Base-by-base conservation (phyloP, 2,113 vertebrate species). In the Phalacrocorax aristotelis region DNA sequence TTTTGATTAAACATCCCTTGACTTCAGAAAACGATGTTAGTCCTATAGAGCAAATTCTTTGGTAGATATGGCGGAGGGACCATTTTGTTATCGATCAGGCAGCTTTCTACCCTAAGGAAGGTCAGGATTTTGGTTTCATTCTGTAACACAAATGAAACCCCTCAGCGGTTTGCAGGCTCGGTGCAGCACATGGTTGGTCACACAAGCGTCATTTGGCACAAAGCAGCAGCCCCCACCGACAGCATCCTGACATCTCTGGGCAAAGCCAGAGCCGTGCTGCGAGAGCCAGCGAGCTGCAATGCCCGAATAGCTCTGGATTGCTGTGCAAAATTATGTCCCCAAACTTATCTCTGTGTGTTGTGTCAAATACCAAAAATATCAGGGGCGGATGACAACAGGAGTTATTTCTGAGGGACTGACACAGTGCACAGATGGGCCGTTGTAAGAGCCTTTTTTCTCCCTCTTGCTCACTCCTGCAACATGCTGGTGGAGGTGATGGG, bases 61-160 rank as follows among this genome's bases (percentile, higher is more conserved):
- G 2, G 19, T 32, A 46, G 48, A 42, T 13, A 14, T 11, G 9
- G 29, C 3, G 7, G 75, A 49, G 32, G 29, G 29, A 62, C 68
- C 3, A 0, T 17, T 84, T 58, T 34, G 16, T n/a, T n/a, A 19
- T 16, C 0, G 1, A 17, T 60, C 36, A 58, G 74, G 23, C 22
- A 10, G 25, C 20, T 15, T 64, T 76, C 30, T 44, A 11, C 79
- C 32, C 8, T 1, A 23, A 29, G 52, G 34, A 80, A 90, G 19
- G 18, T 36, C 30, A 26, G 32, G 36, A 5, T 10, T 79, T 58
- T 49, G 26, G 13, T 57, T 82, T 68, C 15, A 3, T 58, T 54
- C 42, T 23, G 0, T 9, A 21, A 12, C 34, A 19, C 19, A 44
- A 32, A 44, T 11, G 40, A 34, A 68, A 49, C 11, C 3, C 27